Conservation (phyloP, 2,113 vertebrate species). For the Seriola quinqueradiata region DNA sequence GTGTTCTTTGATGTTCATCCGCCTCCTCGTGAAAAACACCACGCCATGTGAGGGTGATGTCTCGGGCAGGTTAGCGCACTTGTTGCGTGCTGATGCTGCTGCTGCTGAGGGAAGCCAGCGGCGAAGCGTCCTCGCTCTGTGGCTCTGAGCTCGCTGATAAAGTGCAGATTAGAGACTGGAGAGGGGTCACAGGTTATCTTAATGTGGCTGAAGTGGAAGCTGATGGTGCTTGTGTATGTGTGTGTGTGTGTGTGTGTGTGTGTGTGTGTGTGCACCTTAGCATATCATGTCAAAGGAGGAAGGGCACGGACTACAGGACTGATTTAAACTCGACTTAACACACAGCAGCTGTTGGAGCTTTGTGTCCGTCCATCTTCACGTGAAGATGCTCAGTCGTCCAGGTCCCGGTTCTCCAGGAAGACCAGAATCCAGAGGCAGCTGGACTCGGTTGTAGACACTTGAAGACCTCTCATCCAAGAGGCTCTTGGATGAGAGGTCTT, state of each 20-base stretch:
- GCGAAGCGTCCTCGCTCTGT: constrained; percentile 5
- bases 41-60: constrained; percentile 14
- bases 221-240: constrained; percentile 21
- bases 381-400: neutral
- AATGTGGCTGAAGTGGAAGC: constrained; percentile 48
- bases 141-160: constrained; percentile 53
- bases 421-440: neutral
- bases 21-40: constrained; percentile 12
- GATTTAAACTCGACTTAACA: constrained; percentile 57
- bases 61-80: constrained; percentile 59
- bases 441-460: too few relatives aligned
- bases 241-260: constrained; percentile 23
- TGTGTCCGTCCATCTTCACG: constrained; percentile 27
- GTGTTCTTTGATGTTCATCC: constrained; percentile 24
- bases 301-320: constrained; percentile 21
- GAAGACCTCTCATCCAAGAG: too few relatives aligned
- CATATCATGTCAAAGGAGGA: constrained; percentile 47
- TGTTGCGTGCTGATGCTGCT: constrained; percentile 48
- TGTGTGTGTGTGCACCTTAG: constrained; percentile 30
- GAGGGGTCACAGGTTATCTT: constrained; percentile 75
- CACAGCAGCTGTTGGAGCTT: constrained; percentile 62
- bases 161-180: constrained; percentile 42
- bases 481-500: too few relatives aligned
- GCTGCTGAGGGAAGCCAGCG: constrained; percentile 40
- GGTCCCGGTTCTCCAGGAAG: neutral